A percentile compares a stretch with the other conserved stretches of the same genome.
phyloP scores from a whole-genome alignment of 2,113 vertebrate genomes.

The Proteles cristata region DNA sequence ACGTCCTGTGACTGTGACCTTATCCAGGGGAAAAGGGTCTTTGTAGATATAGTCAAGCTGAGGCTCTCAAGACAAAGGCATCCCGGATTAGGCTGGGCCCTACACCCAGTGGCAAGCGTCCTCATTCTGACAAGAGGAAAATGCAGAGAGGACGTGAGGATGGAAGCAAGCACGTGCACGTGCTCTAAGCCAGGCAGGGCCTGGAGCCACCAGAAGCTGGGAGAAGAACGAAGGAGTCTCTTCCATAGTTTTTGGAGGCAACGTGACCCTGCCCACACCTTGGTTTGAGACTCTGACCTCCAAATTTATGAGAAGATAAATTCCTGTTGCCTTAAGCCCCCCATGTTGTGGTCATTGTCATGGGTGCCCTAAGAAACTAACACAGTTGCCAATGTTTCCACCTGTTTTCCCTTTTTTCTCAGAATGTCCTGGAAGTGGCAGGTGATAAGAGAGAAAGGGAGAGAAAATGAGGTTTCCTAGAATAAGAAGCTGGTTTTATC shows the following conservation, averaged over 20 bases:
- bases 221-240: background rate
- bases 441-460: background rate
- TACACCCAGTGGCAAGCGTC: background rate
- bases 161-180: fast-evolving
- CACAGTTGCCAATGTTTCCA: background rate
- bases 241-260: too few species aligned
- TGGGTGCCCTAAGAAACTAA: background rate
- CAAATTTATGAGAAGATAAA: background rate
- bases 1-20: background rate
- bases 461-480: background rate
- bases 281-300: background rate
- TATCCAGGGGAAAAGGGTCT: background rate
- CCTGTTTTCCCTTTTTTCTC: background rate
- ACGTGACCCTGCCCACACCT: fast-evolving
- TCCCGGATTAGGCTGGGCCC: background rate
- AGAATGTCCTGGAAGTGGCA: background rate
- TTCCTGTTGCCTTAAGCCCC: background rate
- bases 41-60: background rate
- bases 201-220: too few species aligned
- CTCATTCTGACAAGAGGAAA: background rate
- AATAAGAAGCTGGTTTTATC: background rate
- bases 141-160: background rate
- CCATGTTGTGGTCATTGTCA: background rate
- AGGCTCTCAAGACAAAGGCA: background rate
- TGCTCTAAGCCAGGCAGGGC: background rate